Evolutionary conservation across 2,797 vertebrate species (phyloP).

Genomic region (Bufotes viridis): DNA sequence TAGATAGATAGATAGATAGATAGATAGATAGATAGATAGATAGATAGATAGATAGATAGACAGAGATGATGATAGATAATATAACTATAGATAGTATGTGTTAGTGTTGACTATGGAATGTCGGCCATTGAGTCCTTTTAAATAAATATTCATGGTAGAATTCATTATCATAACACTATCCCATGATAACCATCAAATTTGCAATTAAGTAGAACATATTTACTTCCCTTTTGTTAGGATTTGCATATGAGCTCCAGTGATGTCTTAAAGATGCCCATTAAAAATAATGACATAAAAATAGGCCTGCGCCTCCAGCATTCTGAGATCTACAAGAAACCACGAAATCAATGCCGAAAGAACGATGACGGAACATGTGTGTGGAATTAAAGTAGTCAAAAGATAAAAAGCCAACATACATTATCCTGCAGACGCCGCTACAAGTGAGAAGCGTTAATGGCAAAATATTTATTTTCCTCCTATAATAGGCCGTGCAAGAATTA

Average conservation of each 20-base stretch:
- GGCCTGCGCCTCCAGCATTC: not conserved
- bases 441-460: not conserved
- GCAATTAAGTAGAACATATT: constrained; percentile 19
- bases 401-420: not conserved
- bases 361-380: not conserved
- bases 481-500: not conserved
- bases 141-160: not conserved
- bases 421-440: not conserved
- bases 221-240: not conserved
- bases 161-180: not conserved
- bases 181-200: not conserved
- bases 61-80: too few species aligned
- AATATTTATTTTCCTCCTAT: not conserved
- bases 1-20: too few species aligned
- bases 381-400: not conserved
- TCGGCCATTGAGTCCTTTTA: not conserved
- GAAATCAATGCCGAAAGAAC: not conserved
- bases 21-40: too few species aligned
- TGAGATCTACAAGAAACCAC: not conserved
- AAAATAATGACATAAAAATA: constrained; percentile 11
- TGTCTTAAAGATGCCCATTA: constrained; percentile 13
- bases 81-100: too few species aligned
- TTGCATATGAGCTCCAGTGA: not conserved
- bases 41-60: too few species aligned
- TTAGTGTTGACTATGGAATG: too few species aligned